phyloP scores from a whole-genome alignment of 2,888 invertebrate genomes.

The Selenia dentaria region DNA sequence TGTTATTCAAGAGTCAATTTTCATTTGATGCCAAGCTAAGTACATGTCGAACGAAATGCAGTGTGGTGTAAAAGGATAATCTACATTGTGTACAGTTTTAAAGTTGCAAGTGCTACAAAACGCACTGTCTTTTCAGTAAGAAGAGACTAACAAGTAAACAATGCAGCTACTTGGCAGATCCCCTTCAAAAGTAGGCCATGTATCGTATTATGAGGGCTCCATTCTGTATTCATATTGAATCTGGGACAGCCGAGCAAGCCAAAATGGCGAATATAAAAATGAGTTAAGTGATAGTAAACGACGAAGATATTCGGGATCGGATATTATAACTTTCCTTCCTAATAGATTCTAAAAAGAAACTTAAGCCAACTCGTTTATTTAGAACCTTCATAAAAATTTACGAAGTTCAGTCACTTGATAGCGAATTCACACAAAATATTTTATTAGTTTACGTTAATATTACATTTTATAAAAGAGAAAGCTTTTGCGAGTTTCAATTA shows the following conservation, averaged over 20 bases:
- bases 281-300: constrained; percentile 78
- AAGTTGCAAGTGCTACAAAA: constrained; percentile 1
- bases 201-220: constrained; percentile 62
- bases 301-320: constrained; percentile 50
- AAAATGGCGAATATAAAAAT: constrained; percentile 75
- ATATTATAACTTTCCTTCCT: constrained; percentile 64
- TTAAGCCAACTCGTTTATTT: constrained; percentile 44
- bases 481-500: neutral
- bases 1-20: too few relatives aligned
- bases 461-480: constrained; percentile 3
- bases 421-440: constrained; percentile 30
- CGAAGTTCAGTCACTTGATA: constrained; percentile 27
- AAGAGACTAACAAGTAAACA: constrained; percentile 51
- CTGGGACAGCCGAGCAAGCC: constrained; percentile 66
- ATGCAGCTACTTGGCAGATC: constrained; percentile 48
- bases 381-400: constrained; percentile 50
- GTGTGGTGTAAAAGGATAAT: too few relatives aligned
- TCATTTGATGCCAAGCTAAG: too few relatives aligned
- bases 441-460: constrained; percentile 29
- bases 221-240: constrained; percentile 72
- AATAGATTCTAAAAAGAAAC: constrained; percentile 65
- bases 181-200: constrained; percentile 61
- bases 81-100: neutral
- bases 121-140: neutral
- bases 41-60: too few relatives aligned